phyloP scores from a whole-genome alignment of 2,888 invertebrate species.

The Agonopterix arenella region DNA sequence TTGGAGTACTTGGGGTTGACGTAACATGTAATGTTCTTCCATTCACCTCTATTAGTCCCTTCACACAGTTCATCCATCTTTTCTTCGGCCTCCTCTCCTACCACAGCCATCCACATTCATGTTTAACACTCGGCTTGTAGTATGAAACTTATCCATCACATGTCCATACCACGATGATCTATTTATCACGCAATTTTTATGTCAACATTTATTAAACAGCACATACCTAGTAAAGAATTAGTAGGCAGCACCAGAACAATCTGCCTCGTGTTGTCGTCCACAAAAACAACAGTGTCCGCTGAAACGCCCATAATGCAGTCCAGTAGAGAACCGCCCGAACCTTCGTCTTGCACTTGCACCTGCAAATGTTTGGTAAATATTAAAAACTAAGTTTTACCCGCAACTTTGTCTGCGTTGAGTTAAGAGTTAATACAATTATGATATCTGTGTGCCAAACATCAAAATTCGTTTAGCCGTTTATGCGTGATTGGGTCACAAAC shows the following conservation, averaged over 20 bases:
- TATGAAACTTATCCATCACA: no score
- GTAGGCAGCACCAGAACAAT: constrained; percentile 92
- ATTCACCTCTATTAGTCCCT: no score
- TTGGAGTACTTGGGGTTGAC: no score
- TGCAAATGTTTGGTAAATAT: constrained; percentile 24
- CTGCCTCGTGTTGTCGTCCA: constrained; percentile 89
- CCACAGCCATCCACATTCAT: no score
- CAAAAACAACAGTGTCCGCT: constrained; percentile 89
- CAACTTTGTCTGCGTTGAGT: background rate
- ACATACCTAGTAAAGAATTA: constrained; percentile 81
- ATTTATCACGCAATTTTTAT: background rate
- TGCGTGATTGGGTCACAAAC: no score
- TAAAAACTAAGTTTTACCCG: background rate
- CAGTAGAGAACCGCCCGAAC: constrained; percentile 70
- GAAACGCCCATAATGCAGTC: constrained; percentile 92
- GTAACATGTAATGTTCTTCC: no score
- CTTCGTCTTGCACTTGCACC: constrained; percentile 79
- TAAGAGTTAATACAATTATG: background rate
- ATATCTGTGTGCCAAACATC: no score
- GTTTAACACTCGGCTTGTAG: no score
- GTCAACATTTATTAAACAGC: background rate
- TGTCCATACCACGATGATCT: background rate
- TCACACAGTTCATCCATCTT: no score
- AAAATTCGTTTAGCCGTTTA: no score
- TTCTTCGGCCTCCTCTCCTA: no score